Evolutionary conservation across 1,140 invertebrate species (phyloP).

Genomic region (Venustaconcha ellipsiformis): DNA sequence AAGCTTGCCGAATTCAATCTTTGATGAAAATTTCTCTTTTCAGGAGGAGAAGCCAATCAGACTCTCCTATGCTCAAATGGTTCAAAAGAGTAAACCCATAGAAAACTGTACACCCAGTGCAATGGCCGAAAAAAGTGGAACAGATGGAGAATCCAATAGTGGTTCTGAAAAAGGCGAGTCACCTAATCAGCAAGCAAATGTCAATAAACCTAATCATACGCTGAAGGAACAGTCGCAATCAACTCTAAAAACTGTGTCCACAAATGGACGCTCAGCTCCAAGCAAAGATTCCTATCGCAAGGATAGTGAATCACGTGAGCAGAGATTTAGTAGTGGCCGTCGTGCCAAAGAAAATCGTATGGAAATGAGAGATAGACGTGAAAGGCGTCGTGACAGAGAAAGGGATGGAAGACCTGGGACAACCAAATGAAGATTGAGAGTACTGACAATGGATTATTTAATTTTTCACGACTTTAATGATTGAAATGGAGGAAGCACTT

Average conservation of each 20-base stretch:
- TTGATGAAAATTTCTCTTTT: constrained; percentile 7
- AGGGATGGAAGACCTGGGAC: constrained; percentile 12
- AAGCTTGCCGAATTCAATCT: too few species aligned
- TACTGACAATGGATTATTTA: too few species aligned
- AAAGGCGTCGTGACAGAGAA: constrained; percentile 17
- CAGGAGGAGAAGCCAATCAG: constrained; percentile 62
- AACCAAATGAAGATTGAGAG: too few species aligned
- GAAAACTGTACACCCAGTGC: constrained; percentile 39
- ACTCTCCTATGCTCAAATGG: constrained; percentile 87
- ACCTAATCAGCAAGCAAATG: constrained; percentile 13
- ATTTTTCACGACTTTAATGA: too few species aligned
- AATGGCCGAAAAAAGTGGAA: constrained; percentile 13
- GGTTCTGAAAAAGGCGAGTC: constrained; percentile 32
- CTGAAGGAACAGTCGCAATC: constrained; percentile 57
- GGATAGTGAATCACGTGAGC: constrained; percentile 42
- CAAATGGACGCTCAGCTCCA: constrained; percentile 30
- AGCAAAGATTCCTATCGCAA: constrained; percentile 50
- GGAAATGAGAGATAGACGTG: constrained; percentile 15
- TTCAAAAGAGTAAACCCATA: constrained; percentile 72
- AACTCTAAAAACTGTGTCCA: constrained; percentile 33
- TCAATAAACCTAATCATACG: constrained; percentile 33
- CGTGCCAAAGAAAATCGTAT: constrained; percentile 58
- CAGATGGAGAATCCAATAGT: constrained; percentile 1
- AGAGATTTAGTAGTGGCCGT: constrained; percentile 37
- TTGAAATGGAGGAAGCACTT: too few species aligned